Evolutionary conservation across 2,113 vertebrate species (phyloP).

Genomic region (Gyps fulvus): DNA sequence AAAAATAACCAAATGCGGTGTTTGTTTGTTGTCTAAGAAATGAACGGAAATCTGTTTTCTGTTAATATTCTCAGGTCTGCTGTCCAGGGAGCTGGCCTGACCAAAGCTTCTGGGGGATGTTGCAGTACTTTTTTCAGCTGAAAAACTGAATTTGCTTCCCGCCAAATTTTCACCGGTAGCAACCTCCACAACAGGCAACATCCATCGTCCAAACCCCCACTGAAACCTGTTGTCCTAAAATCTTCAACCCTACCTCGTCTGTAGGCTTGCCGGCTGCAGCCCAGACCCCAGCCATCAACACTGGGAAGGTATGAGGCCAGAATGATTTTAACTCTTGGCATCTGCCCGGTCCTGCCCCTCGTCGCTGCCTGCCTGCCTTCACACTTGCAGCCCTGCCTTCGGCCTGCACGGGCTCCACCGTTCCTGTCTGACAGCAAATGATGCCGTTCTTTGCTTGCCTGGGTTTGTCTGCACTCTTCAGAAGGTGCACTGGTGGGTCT

Average conservation of each 20-base stretch:
- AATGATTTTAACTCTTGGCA: not conserved
- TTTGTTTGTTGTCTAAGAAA: not conserved
- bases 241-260: not conserved
- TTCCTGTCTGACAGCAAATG: rapidly evolving
- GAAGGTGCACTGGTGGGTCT: not conserved
- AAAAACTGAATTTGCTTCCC: not conserved
- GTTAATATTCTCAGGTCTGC: not conserved
- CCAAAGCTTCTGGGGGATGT: not conserved
- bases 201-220: not conserved
- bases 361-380: not conserved
- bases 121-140: not conserved
- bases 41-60: not conserved
- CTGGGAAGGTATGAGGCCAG: not conserved
- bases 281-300: not conserved
- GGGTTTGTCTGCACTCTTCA: not conserved
- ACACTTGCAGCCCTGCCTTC: rapidly evolving
- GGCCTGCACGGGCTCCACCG: rapidly evolving
- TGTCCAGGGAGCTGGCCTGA: not conserved
- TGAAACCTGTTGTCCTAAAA: not conserved
- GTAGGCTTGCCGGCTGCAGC: not conserved
- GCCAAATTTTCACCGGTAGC: not conserved
- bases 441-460: not conserved
- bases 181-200: not conserved
- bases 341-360: not conserved
- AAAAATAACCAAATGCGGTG: not conserved